Percentiles rank a stretch among this genome's conserved stretches.
phyloP scores from a whole-genome alignment of 1,140 invertebrate genomes.

The Apis laboriosa region DNA sequence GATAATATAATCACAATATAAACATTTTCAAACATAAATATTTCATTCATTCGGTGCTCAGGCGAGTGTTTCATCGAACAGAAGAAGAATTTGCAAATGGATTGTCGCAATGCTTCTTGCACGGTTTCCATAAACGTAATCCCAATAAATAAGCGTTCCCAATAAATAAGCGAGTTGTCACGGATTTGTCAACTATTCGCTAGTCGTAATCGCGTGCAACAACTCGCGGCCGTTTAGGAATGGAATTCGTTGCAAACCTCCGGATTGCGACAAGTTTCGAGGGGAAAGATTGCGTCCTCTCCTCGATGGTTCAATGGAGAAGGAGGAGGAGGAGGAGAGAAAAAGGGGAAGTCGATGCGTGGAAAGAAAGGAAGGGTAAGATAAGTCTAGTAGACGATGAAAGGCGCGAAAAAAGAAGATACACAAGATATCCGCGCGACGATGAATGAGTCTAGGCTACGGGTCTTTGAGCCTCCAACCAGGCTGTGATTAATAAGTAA shows the following conservation, averaged over 20 bases:
- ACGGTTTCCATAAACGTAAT: slow-evolving; percentile 19
- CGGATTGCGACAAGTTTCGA: slow-evolving; percentile 38
- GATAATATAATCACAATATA: too few relatives aligned
- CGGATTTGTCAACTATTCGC: slow-evolving; percentile 18
- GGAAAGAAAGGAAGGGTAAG: slow-evolving; percentile 42
- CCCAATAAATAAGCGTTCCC: slow-evolving; percentile 36
- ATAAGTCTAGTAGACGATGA: slow-evolving; percentile 61
- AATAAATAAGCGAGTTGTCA: slow-evolving; percentile 26
- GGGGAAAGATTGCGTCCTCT: slow-evolving; percentile 25
- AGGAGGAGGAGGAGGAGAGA: background rate
- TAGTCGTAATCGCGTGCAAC: slow-evolving; percentile 20
- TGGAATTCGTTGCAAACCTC: slow-evolving; percentile 31
- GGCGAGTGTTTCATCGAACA: too few relatives aligned
- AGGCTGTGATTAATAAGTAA: slow-evolving; percentile 67
- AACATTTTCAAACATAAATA: too few relatives aligned
- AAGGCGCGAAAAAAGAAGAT: slow-evolving; percentile 61
- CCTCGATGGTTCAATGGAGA: too few relatives aligned
- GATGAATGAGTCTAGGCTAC: slow-evolving; percentile 63
- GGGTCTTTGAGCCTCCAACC: slow-evolving; percentile 58
- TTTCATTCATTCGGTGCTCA: too few relatives aligned
- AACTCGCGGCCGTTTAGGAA: slow-evolving; percentile 35
- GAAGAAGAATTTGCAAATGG: background rate
- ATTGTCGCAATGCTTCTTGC: too few relatives aligned
- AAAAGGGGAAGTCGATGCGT: background rate
- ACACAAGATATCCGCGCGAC: slow-evolving; percentile 58